Conservation (phyloP, 2,113 vertebrate species). For the Gadus macrocephalus region DNA sequence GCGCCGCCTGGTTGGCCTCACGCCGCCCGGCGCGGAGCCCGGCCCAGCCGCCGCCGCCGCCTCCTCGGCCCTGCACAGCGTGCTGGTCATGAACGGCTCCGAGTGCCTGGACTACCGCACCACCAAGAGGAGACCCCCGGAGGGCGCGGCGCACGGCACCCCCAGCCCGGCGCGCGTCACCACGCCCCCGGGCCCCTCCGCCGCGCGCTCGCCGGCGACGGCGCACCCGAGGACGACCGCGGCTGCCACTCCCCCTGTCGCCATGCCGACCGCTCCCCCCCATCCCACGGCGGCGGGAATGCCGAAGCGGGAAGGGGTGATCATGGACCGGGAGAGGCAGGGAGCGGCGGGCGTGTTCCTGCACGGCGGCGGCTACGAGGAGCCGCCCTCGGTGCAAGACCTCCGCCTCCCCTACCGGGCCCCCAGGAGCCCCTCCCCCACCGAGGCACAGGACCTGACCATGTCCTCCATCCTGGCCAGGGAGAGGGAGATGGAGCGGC, state of each 20-base stretch:
- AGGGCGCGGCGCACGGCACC: constrained; percentile 54
- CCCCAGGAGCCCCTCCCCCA: constrained; percentile 59
- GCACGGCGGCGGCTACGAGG: constrained; percentile 42
- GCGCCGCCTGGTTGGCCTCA: constrained; percentile 48
- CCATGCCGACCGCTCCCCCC: constrained; percentile 63
- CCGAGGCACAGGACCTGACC: constrained; percentile 72
- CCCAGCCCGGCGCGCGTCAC: constrained; percentile 54
- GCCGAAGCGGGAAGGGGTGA: constrained; percentile 65
- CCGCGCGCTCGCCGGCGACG: constrained; percentile 49
- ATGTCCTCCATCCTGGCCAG: constrained; percentile 69
- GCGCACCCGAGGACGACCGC: constrained; percentile 63
- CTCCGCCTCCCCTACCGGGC: constrained; percentile 58
- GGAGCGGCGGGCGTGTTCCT: constrained; percentile 45
- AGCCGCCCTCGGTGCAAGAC: constrained; percentile 55
- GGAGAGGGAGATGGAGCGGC: constrained; percentile 62
- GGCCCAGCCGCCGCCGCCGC: constrained; percentile 29
- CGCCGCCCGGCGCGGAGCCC: constrained; percentile 50
- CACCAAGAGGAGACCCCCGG: constrained; percentile 60
- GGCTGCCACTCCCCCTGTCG: constrained; percentile 54
- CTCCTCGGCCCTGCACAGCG: constrained; percentile 60
- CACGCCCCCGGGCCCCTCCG: constrained; percentile 51
- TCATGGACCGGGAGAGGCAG: constrained; percentile 61
- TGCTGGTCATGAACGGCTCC: constrained; percentile 71
- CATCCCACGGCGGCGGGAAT: constrained; percentile 44
- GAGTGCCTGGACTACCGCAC: constrained; percentile 74